Conservation (phyloP, 2,888 invertebrate species). For the Pandemis cinnamomeana region DNA sequence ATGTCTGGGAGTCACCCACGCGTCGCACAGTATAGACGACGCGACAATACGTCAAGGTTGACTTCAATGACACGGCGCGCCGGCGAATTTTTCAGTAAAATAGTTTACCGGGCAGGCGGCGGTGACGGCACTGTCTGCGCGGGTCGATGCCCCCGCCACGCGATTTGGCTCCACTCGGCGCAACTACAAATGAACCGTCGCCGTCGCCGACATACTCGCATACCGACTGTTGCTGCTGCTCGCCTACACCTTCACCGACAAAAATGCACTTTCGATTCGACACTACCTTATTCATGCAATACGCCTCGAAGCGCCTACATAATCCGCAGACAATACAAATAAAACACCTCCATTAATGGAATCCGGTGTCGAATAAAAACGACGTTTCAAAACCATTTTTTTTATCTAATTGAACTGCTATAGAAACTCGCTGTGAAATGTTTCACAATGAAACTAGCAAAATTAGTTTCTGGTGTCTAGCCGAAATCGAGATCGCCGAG, state of each 20-base stretch:
- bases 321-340: slow-evolving; percentile 14
- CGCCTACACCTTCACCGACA: slow-evolving; percentile 26
- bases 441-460: slow-evolving; percentile 58
- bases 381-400: slow-evolving; percentile 16
- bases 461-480: slow-evolving; percentile 52
- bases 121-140: slow-evolving; percentile 83
- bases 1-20: slow-evolving; percentile 75
- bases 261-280: slow-evolving; percentile 38
- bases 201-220: slow-evolving; percentile 59
- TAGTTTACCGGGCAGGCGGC: slow-evolving; percentile 73
- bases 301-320: slow-evolving; percentile 20
- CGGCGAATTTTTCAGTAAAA: slow-evolving; percentile 82
- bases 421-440: slow-evolving; percentile 47
- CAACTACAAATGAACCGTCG: slow-evolving; percentile 69
- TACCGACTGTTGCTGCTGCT: slow-evolving; percentile 42
- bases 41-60: slow-evolving; percentile 83
- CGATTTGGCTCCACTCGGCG: slow-evolving; percentile 66
- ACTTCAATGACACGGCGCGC: slow-evolving; percentile 76
- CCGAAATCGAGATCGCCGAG: slow-evolving; percentile 57
- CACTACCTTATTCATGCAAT: slow-evolving; percentile 15
- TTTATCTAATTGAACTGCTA: slow-evolving; percentile 33
- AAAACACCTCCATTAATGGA: slow-evolving; percentile 19
- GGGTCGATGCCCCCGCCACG: slow-evolving; percentile 81
- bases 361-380: slow-evolving; percentile 14
- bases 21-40: slow-evolving; percentile 69